phyloP scores from a whole-genome alignment of 2,797 vertebrate genomes.

The Rallus crepitans region DNA sequence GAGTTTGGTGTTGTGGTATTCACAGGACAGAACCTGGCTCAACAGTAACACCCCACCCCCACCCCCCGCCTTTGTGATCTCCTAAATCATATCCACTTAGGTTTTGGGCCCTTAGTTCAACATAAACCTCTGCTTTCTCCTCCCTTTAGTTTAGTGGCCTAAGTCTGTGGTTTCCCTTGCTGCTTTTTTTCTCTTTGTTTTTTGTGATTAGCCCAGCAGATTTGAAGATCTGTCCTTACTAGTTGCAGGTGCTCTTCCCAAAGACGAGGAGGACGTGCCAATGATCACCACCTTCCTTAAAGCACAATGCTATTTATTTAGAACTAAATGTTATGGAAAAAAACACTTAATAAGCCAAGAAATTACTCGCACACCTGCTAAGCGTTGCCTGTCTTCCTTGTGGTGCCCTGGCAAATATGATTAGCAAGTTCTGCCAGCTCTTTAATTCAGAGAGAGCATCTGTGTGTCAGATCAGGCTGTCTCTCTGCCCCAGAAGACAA shows the following conservation, averaged over 20 bases:
- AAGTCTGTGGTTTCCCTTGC: background rate
- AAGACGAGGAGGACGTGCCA: background rate
- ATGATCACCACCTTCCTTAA: constrained; percentile 1
- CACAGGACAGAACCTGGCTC: background rate
- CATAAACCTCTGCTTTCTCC: background rate
- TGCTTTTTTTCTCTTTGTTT: background rate
- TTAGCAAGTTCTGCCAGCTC: constrained; percentile 61
- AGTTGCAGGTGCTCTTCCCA: background rate
- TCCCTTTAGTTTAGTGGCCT: background rate
- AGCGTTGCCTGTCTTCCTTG: constrained; percentile 57
- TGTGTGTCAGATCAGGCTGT: constrained; percentile 55
- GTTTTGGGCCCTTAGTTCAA: background rate
- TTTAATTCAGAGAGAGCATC: constrained; percentile 73
- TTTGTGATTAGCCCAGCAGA: background rate
- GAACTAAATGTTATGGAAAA: constrained; percentile 14
- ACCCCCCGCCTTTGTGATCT: background rate
- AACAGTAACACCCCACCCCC: background rate
- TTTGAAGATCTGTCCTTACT: background rate
- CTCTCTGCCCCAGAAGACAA: constrained; percentile 53
- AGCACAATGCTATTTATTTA: constrained; percentile 36
- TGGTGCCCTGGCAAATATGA: constrained; percentile 57
- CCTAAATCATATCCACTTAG: background rate
- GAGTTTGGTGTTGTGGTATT: background rate
- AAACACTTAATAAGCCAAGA: constrained; percentile 50
- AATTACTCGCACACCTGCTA: constrained; percentile 57